phyloP scores from a whole-genome alignment of 2,797 vertebrate species.

The Mormyrus proboscirostris region DNA sequence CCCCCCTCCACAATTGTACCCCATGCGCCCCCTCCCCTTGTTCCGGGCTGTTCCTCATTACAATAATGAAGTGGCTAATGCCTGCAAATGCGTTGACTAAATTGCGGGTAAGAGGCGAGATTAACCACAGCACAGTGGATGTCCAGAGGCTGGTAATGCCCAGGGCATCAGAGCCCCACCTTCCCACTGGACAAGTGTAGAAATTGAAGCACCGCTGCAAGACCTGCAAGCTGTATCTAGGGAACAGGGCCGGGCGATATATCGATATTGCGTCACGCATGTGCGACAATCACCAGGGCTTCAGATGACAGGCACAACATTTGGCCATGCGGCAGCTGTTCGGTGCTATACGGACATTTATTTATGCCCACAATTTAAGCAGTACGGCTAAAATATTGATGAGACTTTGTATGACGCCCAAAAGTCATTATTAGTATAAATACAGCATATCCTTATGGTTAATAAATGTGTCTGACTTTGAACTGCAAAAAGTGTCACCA shows the following conservation, averaged over 20 bases:
- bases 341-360: no score
- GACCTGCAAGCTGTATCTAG: neutral
- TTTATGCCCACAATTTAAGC: no score
- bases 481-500: no score
- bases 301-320: no score
- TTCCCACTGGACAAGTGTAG: neutral
- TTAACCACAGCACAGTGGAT: neutral
- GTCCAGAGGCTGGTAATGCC: neutral
- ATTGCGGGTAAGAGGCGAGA: constrained; percentile 8
- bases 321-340: no score
- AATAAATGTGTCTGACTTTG: no score
- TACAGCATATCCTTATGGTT: no score
- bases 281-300: no score
- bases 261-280: no score
- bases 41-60: constrained; percentile 14
- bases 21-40: neutral
- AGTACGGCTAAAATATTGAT: no score
- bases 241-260: neutral
- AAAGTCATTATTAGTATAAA: no score
- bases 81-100: neutral
- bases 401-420: no score
- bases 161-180: constrained; percentile 17
- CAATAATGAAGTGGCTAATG: constrained; percentile 13
- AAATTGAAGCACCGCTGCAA: neutral
- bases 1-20: neutral